A percentile compares a stretch with the other conserved stretches of the same genome.
Evolutionary conservation across 2,888 invertebrate genomes (phyloP).

Genomic region (Plusia festucae): DNA sequence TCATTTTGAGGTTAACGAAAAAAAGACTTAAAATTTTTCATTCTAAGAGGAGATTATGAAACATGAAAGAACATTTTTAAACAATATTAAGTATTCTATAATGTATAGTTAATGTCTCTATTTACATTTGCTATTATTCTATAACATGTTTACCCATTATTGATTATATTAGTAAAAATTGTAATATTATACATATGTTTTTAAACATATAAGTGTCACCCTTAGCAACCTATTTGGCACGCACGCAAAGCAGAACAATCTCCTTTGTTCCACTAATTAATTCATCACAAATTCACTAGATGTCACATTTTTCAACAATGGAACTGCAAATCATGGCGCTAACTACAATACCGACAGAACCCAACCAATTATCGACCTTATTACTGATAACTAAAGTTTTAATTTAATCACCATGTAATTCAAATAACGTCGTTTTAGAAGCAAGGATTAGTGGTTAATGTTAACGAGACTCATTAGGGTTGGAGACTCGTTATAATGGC

Average conservation of each 20-base stretch:
- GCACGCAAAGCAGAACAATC: conserved; percentile 15
- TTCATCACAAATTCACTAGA: conserved; percentile 48
- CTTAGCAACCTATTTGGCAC: background rate
- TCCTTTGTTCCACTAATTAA: conserved; percentile 42
- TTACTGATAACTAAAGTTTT: conserved; percentile 17
- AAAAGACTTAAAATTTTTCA: too few species aligned
- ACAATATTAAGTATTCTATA: too few species aligned
- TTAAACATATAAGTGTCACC: background rate
- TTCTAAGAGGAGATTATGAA: too few species aligned
- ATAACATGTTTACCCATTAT: too few species aligned
- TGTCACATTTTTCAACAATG: conserved; percentile 48
- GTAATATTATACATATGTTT: background rate
- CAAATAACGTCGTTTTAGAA: conserved; percentile 48
- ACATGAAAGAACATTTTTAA: too few species aligned
- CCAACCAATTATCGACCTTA: conserved; percentile 35
- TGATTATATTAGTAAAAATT: background rate
- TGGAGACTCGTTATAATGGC: conserved; percentile 44
- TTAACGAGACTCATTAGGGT: conserved; percentile 71
- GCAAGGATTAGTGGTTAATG: conserved; percentile 63
- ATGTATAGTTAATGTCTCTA: too few species aligned
- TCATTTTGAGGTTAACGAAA: too few species aligned
- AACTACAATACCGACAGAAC: conserved; percentile 15
- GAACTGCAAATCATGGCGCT: conserved; percentile 36
- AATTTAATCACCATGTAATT: conserved; percentile 49
- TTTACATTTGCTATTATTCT: too few species aligned